Percentiles rank a stretch among this genome's conserved stretches.
phyloP scores from a whole-genome alignment of 1,140 invertebrate genomes.

The Drosophila serrata region DNA sequence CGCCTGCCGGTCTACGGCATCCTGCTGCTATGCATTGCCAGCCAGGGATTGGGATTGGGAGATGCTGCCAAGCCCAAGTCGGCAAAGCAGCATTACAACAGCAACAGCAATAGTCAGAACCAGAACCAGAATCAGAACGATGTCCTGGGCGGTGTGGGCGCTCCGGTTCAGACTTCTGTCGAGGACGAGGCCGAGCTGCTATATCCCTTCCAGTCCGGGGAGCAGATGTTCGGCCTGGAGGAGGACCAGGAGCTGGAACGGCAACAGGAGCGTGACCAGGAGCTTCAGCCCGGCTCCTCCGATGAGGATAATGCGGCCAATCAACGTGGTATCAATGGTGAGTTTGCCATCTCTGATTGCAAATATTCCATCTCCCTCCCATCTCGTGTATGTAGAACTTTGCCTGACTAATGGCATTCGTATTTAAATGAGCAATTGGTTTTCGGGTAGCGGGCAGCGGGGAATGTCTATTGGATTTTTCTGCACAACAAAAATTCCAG shows the following conservation, averaged over 20 bases:
- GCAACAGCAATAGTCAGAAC: constrained; percentile 42
- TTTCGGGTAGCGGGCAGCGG: not conserved
- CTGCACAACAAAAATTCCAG: constrained; percentile 22
- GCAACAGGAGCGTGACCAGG: constrained; percentile 42
- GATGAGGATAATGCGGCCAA: constrained; percentile 74
- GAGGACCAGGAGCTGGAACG: constrained; percentile 55
- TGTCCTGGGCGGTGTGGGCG: constrained; percentile 56
- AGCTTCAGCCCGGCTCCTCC: constrained; percentile 48
- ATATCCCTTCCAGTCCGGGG: constrained; percentile 68
- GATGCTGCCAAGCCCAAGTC: constrained; percentile 77
- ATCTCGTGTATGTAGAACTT: constrained; percentile 52
- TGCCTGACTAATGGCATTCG: constrained; percentile 69
- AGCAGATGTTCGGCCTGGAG: constrained; percentile 77
- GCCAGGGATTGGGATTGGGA: constrained; percentile 54
- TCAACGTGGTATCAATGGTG: constrained; percentile 77
- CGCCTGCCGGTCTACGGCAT: constrained; percentile 55
- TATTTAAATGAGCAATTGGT: constrained; percentile 66
- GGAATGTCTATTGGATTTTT: not conserved
- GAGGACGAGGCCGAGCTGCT: constrained; percentile 78
- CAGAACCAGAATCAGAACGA: constrained; percentile 67
- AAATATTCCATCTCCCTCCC: constrained; percentile 1
- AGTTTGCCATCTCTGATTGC: constrained; percentile 46
- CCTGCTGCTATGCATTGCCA: constrained; percentile 60
- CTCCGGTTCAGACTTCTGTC: constrained; percentile 76
- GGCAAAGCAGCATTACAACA: constrained; percentile 67